These are phyloP conservation scores for Lasaia peninsularis DNA, from an alignment of 1,140 invertebrate species.

Conservation along the genomic window DNA sequence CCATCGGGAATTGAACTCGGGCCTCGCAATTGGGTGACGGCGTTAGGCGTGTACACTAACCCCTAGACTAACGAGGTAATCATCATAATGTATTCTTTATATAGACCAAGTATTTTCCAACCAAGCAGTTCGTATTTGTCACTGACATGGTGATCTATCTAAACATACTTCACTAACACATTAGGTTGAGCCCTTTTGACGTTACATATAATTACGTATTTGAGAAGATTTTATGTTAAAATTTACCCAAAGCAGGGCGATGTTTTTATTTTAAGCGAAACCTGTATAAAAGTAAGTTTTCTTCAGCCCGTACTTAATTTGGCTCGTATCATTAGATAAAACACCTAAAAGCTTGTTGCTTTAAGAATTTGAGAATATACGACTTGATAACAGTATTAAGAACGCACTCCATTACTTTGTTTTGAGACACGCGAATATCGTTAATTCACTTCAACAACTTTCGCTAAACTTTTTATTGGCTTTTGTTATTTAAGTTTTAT, in stretches of 20 bases:
- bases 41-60: too few species aligned
- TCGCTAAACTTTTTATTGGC: too few species aligned
- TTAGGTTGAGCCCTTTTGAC: too few species aligned
- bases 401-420: background rate
- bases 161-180: too few species aligned
- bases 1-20: too few species aligned
- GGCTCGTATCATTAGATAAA: conserved; percentile 27
- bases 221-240: background rate
- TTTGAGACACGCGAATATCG: background rate
- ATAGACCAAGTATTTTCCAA: too few species aligned
- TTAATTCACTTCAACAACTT: background rate
- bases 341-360: conserved; percentile 23
- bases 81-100: too few species aligned
- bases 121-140: too few species aligned
- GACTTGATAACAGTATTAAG: background rate
- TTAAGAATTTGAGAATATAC: conserved; percentile 15
- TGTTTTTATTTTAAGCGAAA: background rate
- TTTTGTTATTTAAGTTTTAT: too few species aligned
- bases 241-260: background rate
- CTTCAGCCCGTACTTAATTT: conserved; percentile 25
- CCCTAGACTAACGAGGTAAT: too few species aligned
- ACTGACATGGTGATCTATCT: too few species aligned
- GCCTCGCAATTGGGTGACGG: too few species aligned
- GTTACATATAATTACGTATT: background rate
- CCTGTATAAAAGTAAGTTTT: conserved; percentile 20